Evolutionary conservation across 2,888 invertebrate genomes (phyloP).

Genomic region (Aspidiotus rigidus): DNA sequence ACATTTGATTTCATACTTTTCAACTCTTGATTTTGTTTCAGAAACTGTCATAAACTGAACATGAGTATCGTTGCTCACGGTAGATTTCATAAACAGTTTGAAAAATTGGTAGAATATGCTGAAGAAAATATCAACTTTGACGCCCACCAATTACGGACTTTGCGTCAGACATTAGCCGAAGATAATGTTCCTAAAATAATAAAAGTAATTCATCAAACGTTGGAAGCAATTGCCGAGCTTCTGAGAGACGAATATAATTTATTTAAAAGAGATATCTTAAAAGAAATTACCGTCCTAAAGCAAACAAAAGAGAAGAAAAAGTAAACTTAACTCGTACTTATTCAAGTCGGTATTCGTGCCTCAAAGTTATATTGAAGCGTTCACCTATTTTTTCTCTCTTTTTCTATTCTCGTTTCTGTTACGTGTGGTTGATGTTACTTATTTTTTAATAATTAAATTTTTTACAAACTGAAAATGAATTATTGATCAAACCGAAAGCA

Average conservation of each 20-base stretch:
- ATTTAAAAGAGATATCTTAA: conserved; percentile 34
- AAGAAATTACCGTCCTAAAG: conserved; percentile 16
- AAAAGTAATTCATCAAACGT: conserved; percentile 31
- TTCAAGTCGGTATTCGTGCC: no score
- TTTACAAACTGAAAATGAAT: no score
- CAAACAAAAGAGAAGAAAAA: no score
- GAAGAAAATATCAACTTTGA: conserved; percentile 36
- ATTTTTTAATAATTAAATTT: no score
- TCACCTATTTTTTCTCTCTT: no score
- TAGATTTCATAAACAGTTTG: conserved; percentile 33
- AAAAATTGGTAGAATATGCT: conserved; percentile 34
- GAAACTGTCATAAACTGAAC: neutral
- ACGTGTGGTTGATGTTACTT: no score
- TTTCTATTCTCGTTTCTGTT: no score
- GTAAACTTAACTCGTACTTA: no score
- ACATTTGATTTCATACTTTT: neutral
- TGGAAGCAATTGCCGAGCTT: conserved; percentile 31
- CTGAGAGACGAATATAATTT: conserved; percentile 35
- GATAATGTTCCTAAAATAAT: conserved; percentile 31
- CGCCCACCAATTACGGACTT: conserved; percentile 31
- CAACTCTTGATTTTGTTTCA: neutral
- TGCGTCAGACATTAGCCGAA: conserved; percentile 33
- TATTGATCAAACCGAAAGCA: no score
- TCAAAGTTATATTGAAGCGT: no score
- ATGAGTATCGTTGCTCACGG: conserved; percentile 5